These are phyloP conservation scores for Argya squamiceps DNA, from an alignment of 2,797 vertebrate species.

Conservation along the genomic window DNA sequence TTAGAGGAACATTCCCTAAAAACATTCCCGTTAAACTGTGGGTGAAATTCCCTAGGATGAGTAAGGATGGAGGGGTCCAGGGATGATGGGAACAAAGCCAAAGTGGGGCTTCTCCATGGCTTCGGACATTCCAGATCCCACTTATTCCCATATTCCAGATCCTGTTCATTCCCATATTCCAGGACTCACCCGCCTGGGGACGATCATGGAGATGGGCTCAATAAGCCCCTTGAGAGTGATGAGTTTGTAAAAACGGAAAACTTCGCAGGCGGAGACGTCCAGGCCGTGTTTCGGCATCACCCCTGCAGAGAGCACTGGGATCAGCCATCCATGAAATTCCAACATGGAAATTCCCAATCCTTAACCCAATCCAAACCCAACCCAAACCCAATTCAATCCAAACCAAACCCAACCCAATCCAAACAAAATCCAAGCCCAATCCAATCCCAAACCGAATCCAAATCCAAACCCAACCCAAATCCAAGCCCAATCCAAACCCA, in stretches of 20 bases:
- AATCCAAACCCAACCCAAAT: neutral
- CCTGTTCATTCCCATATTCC: rapidly evolving
- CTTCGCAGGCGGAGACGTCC: slow-evolving; percentile 92
- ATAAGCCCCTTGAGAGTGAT: slow-evolving; percentile 94
- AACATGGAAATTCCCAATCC: neutral
- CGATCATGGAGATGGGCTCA: slow-evolving; percentile 98
- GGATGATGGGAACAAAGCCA: neutral
- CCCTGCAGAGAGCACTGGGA: slow-evolving; percentile 69
- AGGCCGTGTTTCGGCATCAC: slow-evolving; percentile 97
- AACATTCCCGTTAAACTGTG: rapidly evolving
- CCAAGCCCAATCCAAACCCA: too few species aligned
- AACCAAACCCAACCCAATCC: neutral
- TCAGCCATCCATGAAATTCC: rapidly evolving
- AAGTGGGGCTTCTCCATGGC: rapidly evolving
- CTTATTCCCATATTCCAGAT: rapidly evolving
- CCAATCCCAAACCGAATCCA: too few species aligned
- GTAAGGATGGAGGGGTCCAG: rapidly evolving
- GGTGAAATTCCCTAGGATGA: neutral
- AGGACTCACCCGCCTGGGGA: slow-evolving; percentile 91
- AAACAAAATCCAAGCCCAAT: too few species aligned
- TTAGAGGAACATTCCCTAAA: neutral
- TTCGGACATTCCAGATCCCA: rapidly evolving
- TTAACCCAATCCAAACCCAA: too few species aligned
- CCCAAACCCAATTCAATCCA: neutral
- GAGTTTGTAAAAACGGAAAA: slow-evolving; percentile 97